Base-by-base conservation (phyloP, 2,888 invertebrate species). In the Pyralis farinalis region DNA sequence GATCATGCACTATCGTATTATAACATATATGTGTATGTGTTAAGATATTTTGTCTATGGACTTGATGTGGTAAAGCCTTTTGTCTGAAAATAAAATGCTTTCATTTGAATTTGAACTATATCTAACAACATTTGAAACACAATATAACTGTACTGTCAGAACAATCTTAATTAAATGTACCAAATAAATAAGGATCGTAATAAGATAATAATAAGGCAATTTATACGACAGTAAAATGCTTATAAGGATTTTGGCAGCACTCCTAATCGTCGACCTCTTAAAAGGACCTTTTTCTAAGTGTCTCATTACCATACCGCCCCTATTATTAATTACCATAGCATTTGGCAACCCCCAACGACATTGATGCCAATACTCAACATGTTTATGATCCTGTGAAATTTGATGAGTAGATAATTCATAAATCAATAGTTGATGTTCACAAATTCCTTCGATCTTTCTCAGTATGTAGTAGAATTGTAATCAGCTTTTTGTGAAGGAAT, bases 351-450 rank as follows among this genome's bases (percentile, higher is more conserved):
- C 27, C 11, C 10, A 10, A 7, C 9, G 33, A 12, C 33, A 34
- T 33, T 33, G 22, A 20, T 33, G 27, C 10, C 27, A 33, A 39
- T 27, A 16, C 34, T 43, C 33, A 5, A 40, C 39, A 46, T 48
- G 46, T 43, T 44, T 42, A 46, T 42, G 42, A 49, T 5, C 21
- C 12, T 12, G 22, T 30, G 29, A 37, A 20, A 12, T 21, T 16
- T 16, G 16, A 16, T 16, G 4, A 16, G 16, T 4, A 16, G 16
- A 16, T 16, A 16, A 16, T 2, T 16, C 16, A 16, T 16, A 4
- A 2, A 16, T 16, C 16, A 16, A 16, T 16, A n/a, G n/a, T n/a
- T n/a, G n/a, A n/a, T n/a, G n/a, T n/a, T n/a, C n/a, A n/a, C n/a
- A n/a, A n/a, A n/a, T n/a, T n/a, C n/a, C n/a, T n/a, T n/a, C n/a